Base-by-base conservation (phyloP, 2,797 vertebrate genomes). In the Scolopax rusticola region DNA sequence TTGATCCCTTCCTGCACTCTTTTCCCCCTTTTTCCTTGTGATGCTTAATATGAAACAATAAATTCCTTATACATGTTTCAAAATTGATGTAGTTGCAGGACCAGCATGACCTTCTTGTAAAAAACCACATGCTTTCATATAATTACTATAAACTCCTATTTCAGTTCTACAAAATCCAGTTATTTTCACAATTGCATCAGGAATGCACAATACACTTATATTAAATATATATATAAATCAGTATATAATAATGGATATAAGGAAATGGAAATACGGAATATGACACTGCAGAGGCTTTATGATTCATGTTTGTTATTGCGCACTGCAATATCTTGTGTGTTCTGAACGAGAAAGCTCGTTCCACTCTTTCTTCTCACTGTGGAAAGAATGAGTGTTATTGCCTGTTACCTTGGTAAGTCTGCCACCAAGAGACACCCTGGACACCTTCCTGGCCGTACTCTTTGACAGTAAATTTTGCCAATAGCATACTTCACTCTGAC, bases 311-410 rank as follows among this genome's bases (percentile, higher is more conserved):
- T 75, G 8, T 32, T 75, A n/a, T 25, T 75, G 41, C 5, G 4
- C 23, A 47, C 1, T 33, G 25, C n/a, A 73, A 25, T 10, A 68
- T 24, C 6, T 47, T 47, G 5, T 25, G 7, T 12, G 3, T 5
- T 83, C 25, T 63, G 11, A 53, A 54, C 3, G 25, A 73, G 32
- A 61, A 80, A 47, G 1, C 2, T 80, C 14, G 1, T 53, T 53
- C 17, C 53, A 3, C 1, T 2, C 19, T 76, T 16, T 75, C 4
- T 12, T 76, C 8, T 71, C 24, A 15, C 50, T 32, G 2, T 3
- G 10, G 64, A 65, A 57, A 9, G 11, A 7, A 28, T 33, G 8
- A 57, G 8, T 28, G 6, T 5, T 27, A 11, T 19, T 1, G 0
- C 15, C 12, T 41, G 10, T 13, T 16, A 2, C 15, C 8, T 17